A percentile compares a stretch with the other conserved stretches of the same genome.
Conservation (phyloP, 2,113 vertebrate genomes). For the Dolichotis patagonum region DNA sequence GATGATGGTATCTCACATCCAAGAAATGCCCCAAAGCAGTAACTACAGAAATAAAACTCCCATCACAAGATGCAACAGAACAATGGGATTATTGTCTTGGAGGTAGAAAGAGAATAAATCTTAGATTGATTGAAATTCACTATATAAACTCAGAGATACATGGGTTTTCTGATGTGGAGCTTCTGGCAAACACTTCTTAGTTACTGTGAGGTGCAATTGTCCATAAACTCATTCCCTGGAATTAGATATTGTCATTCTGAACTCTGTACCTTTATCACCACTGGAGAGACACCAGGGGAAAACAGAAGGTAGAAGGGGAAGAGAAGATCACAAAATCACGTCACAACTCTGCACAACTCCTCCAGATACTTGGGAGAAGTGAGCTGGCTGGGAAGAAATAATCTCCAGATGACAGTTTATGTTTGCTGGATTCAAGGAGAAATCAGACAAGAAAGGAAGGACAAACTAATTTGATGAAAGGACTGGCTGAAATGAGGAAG, state of each 20-base stretch:
- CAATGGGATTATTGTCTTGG: constrained; percentile 37
- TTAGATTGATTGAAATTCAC: constrained; percentile 70
- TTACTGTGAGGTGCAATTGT: constrained; percentile 60
- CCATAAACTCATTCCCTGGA: constrained; percentile 57
- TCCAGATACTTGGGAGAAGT: constrained; percentile 66
- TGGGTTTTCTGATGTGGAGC: neutral
- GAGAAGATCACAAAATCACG: constrained; percentile 29
- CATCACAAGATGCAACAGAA: constrained; percentile 69
- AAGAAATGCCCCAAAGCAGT: constrained; percentile 72
- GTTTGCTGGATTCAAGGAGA: constrained; percentile 48
- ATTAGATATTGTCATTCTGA: constrained; percentile 15
- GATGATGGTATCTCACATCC: constrained; percentile 62
- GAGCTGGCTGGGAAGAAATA: constrained; percentile 23
- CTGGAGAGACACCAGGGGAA: constrained; percentile 48
- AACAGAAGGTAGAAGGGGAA: constrained; percentile 15
- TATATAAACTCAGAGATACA: constrained; percentile 53
- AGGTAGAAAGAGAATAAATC: constrained; percentile 66
- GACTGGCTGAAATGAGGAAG: neutral
- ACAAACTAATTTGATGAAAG: neutral
- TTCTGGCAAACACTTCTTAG: constrained; percentile 28
- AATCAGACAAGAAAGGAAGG: constrained; percentile 60
- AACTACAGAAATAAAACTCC: constrained; percentile 78
- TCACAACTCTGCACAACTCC: constrained; percentile 57
- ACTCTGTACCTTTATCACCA: constrained; percentile 10
- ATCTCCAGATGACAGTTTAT: constrained; percentile 66